Conservation (phyloP, 2,797 vertebrate genomes). For the Loris lydekkerianus region DNA sequence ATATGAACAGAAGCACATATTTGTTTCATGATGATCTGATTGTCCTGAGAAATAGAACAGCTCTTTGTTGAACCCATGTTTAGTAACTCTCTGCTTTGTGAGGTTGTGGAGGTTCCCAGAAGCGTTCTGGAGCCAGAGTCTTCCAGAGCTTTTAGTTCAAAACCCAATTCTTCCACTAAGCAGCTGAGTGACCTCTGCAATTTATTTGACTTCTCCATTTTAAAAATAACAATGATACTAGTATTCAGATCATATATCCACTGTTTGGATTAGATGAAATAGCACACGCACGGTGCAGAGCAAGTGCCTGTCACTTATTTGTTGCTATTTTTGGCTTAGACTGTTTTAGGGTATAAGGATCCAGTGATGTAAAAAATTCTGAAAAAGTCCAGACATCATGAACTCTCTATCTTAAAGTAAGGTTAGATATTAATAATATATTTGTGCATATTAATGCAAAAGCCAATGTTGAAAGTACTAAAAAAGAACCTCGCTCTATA, state of each 20-base stretch:
- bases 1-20: not conserved
- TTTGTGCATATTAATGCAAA: not conserved
- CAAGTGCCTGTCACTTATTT: not conserved
- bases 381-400: not conserved
- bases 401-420: not conserved
- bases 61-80: not conserved
- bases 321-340: not conserved
- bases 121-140: not conserved
- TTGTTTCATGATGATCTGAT: not conserved
- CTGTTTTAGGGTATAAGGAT: not conserved
- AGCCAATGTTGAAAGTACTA: not conserved
- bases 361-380: not conserved
- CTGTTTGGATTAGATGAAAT: not conserved
- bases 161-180: not conserved
- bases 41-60: not conserved
- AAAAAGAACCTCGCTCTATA: not conserved
- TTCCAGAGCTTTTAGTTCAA: not conserved
- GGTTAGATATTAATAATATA: not conserved
- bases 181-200: not conserved
- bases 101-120: not conserved
- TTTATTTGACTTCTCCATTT: not conserved
- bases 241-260: not conserved
- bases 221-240: not conserved
- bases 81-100: fast-evolving
- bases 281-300: fast-evolving